A percentile compares a stretch with the other conserved stretches of the same genome.
Conservation (phyloP, 2,888 invertebrate species). For the Andrena hattorfiana region DNA sequence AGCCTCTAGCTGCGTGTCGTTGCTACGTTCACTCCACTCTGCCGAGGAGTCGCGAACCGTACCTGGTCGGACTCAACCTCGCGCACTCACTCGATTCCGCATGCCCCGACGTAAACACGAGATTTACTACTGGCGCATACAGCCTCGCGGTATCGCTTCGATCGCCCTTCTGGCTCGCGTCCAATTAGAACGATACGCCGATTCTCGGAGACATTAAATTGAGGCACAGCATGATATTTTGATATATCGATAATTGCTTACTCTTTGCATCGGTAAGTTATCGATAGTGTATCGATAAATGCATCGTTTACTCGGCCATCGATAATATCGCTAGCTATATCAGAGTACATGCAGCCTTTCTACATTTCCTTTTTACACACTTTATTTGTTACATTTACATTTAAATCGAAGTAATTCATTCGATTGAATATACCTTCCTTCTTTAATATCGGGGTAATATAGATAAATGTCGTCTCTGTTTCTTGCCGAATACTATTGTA, state of each 20-base stretch:
- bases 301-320: too few species aligned
- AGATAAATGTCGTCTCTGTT: neutral
- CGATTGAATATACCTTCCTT: neutral
- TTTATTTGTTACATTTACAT: slow-evolving; percentile 9
- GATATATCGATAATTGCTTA: too few species aligned
- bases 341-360: too few species aligned
- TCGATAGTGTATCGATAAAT: too few species aligned
- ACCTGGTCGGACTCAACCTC: slow-evolving; percentile 37
- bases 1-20: neutral
- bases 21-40: neutral
- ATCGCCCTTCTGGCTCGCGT: slow-evolving; percentile 55
- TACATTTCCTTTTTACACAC: neutral
- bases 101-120: slow-evolving; percentile 64
- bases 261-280: too few species aligned
- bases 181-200: slow-evolving; percentile 56
- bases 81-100: slow-evolving; percentile 53
- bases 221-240: too few species aligned
- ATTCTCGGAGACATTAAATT: slow-evolving; percentile 36
- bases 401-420: neutral
- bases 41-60: slow-evolving; percentile 24
- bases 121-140: slow-evolving; percentile 69
- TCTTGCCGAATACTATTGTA: neutral
- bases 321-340: too few species aligned
- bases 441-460: neutral
- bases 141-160: slow-evolving; percentile 49